Conservation (phyloP, 1,140 invertebrate genomes). For the Apolygus lucorum region DNA sequence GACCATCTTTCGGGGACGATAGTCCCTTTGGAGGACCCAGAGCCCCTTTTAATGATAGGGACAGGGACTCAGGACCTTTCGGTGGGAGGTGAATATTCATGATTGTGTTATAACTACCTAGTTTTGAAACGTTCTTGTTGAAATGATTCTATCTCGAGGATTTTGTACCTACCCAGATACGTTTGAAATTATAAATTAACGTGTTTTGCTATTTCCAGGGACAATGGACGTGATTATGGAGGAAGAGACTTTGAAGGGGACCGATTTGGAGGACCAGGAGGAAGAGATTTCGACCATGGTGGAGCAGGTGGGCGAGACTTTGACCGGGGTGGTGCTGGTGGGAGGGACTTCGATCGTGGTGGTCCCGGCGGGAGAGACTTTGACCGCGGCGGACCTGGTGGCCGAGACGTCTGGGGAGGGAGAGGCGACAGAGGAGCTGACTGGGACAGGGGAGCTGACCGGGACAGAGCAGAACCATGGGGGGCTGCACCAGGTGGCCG, state of each 20-base stretch:
- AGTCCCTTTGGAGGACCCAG: too few relatives aligned
- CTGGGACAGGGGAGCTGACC: constrained; percentile 8
- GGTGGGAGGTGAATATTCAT: too few relatives aligned
- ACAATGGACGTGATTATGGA: too few relatives aligned
- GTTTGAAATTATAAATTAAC: too few relatives aligned
- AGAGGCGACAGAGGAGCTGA: constrained; percentile 11
- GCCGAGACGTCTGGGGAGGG: constrained; percentile 2
- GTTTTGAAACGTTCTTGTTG: too few relatives aligned
- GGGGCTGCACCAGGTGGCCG: not conserved
- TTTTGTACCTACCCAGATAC: too few relatives aligned
- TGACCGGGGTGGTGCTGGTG: not conserved
- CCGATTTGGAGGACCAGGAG: not conserved
- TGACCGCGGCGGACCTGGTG: not conserved
- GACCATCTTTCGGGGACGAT: not conserved
- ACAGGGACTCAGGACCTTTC: too few relatives aligned
- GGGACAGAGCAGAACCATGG: not conserved
- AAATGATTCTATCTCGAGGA: too few relatives aligned
- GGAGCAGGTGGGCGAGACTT: not conserved
- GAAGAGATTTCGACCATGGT: constrained; percentile 6
- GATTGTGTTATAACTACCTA: too few relatives aligned
- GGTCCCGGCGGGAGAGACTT: not conserved
- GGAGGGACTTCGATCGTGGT: not conserved
- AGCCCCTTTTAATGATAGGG: too few relatives aligned
- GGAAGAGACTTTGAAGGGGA: too few relatives aligned
- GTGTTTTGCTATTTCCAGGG: too few relatives aligned